Conservation (phyloP, 2,113 vertebrate genomes). For the Calonectris borealis region DNA sequence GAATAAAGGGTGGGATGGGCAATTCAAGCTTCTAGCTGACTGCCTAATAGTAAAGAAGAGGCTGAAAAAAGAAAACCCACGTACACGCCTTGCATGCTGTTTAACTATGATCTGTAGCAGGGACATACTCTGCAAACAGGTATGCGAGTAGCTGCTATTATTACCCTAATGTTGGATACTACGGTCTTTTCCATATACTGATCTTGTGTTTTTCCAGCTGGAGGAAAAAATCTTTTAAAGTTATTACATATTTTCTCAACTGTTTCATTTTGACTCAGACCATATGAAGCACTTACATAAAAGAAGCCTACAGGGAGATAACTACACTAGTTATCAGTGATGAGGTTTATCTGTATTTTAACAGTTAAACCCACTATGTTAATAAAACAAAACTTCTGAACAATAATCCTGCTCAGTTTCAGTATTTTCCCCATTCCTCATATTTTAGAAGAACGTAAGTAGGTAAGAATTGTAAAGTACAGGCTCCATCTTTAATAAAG, state of each 20-base stretch:
- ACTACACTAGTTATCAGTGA: neutral
- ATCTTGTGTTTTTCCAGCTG: neutral
- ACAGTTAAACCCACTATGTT: neutral
- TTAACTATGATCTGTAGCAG: rapidly evolving
- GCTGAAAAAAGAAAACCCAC: neutral
- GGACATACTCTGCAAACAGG: rapidly evolving
- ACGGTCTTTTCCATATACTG: rapidly evolving
- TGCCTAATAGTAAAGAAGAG: neutral
- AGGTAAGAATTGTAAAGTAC: neutral
- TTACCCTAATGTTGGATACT: neutral
- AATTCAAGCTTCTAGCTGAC: neutral
- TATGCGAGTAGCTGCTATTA: neutral
- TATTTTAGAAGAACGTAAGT: neutral
- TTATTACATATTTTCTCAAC: neutral
- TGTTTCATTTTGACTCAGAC: neutral
- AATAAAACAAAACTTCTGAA: constrained; percentile 51
- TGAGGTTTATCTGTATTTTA: constrained; percentile 35
- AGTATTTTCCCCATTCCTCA: neutral
- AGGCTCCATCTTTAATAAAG: neutral
- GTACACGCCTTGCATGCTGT: neutral
- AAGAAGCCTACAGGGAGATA: neutral
- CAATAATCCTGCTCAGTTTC: constrained; percentile 36
- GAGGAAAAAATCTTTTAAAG: neutral
- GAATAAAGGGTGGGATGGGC: neutral
- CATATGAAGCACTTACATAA: rapidly evolving